Evolutionary conservation across 2,797 vertebrate species (phyloP), one percentile per base, ranked within the genome.

Genomic region (Cygnus olor): DNA sequence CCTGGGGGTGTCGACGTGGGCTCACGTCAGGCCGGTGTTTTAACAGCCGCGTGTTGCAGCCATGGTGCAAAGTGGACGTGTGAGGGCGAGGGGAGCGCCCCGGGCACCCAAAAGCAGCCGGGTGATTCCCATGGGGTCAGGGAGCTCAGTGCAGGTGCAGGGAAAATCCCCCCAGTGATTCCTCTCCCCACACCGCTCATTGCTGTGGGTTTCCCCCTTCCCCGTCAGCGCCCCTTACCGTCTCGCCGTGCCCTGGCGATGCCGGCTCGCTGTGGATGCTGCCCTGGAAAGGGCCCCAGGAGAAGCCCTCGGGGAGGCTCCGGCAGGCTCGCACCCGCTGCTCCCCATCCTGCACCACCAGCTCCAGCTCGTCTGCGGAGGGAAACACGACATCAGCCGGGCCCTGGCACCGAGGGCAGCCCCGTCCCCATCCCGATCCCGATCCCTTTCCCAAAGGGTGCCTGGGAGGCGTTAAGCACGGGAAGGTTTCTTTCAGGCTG

Each of bases 261-360:
- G 95, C 78, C 49, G 96, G 93, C 69, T 97, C 96, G 79, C 98
- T 98, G 95, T 98, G 98, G 98, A 99, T 81, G 91, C 90, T 98
- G 80, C 99, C 99, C 5, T 86, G 94, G 97, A 98, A 99, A 0
- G 99, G 99, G 14, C 99, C 99, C 99, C 99, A 99, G 34, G 96
- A 96, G 12, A 98, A 98, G 53, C 98, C 98, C 30, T 97, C 88
- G 1, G 96, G 89, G 44, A 99, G 98, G 84, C 95, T 96, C 71
- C 83, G 93, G 71, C 97, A 86, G 36, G 98, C 97, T 68, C 98
- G 83, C 87, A 99, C 98, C 36, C 90, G 88, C 65, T 90, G 92
- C 84, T 97, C 97, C 16, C 98, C 97, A 0, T 97, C 98, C 66
- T 90, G 97, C 51, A 97, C 88, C 9, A 78, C 94, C 49, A 98